Evolutionary conservation across 2,888 invertebrate genomes (phyloP), one percentile per base, ranked within the genome.

Genomic region (Drosophila greeni): DNA sequence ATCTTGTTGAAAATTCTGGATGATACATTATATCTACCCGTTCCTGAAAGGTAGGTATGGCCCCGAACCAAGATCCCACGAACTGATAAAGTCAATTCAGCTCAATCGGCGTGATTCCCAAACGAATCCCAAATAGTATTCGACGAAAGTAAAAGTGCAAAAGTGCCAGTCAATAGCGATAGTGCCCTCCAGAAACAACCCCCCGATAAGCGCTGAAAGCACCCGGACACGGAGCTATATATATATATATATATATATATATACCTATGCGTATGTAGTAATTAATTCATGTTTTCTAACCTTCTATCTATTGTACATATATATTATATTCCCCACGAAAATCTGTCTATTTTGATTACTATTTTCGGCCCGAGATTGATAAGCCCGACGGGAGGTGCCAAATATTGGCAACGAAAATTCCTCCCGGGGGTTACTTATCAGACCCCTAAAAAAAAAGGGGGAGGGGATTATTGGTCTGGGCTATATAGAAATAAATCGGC

Each of bases 141-240:
- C 45, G 31, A n/a, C 26, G 65, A 80, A 76, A 80, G 72, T 67
- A 53, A 79, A 66, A 76, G 76, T 66, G 60, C 51, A 40, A 72
- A 74, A 60, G 23, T n/a, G n/a, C 34, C 31, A 52, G 47, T 36
- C 34, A 11, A n/a, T n/a, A 20, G 57, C 54, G 53, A 57, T 54
- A 58, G 45, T 70, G 69, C 37, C 12, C 29, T 14, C 33, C 48
- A 14, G 18, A 31, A 23, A 34, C 16, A 12, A 34, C 16, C n/a
- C 18, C 18, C 23, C 31, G 61, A 62, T 64, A 62, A 64, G 62
- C 31, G 26, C 6, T n/a, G 4, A 24, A 45, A 31, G 36, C 26
- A 40, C 33, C 45, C 60, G 47, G 60, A 60, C 18, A 16, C 42
- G 51, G 18, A 4, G 12, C 29, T 20, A 16, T 40, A 31, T 48